Conservation (phyloP, 1,140 invertebrate species). For the Dysdera silvatica region DNA sequence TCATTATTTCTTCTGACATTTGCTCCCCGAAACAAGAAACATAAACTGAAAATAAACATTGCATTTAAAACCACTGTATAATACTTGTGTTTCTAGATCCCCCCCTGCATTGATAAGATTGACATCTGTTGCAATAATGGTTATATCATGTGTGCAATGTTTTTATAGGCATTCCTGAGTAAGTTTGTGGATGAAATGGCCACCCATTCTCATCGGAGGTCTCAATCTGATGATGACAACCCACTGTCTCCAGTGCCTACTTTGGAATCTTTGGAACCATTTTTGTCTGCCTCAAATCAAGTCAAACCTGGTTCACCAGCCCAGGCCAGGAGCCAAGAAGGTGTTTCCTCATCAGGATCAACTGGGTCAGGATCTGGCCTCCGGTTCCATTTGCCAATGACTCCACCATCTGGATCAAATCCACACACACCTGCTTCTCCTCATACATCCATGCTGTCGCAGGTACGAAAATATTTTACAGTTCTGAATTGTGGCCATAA, state of each 20-base stretch:
- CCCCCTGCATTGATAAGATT: too few species aligned
- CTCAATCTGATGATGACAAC: conserved; percentile 90
- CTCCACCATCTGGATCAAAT: conserved; percentile 70
- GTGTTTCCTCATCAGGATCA: conserved; percentile 50
- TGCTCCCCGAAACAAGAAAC: too few species aligned
- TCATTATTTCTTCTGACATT: too few species aligned
- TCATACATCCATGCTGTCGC: conserved; percentile 51
- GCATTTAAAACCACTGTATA: too few species aligned
- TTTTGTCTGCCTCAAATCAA: conserved; percentile 36
- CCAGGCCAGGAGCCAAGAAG: conserved; percentile 35
- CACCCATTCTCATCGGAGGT: conserved; percentile 59
- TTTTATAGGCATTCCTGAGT: conserved; percentile 67
- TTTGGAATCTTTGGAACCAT: conserved; percentile 50
- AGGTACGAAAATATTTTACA: too few species aligned
- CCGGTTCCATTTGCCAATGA: conserved; percentile 65
- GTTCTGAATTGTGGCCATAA: too few species aligned
- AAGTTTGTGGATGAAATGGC: conserved; percentile 88
- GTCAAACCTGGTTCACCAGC: conserved; percentile 36
- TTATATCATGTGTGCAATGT: neutral
- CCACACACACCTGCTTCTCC: conserved; percentile 81
- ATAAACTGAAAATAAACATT: too few species aligned
- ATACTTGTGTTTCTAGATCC: too few species aligned
- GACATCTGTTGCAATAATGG: too few species aligned
- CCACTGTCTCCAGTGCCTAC: conserved; percentile 81
- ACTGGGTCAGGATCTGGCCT: conserved; percentile 52